Evolutionary conservation across 2,113 vertebrate species (phyloP), one percentile per base, ranked within the genome.

Genomic region (Pogonocichla stellata): DNA sequence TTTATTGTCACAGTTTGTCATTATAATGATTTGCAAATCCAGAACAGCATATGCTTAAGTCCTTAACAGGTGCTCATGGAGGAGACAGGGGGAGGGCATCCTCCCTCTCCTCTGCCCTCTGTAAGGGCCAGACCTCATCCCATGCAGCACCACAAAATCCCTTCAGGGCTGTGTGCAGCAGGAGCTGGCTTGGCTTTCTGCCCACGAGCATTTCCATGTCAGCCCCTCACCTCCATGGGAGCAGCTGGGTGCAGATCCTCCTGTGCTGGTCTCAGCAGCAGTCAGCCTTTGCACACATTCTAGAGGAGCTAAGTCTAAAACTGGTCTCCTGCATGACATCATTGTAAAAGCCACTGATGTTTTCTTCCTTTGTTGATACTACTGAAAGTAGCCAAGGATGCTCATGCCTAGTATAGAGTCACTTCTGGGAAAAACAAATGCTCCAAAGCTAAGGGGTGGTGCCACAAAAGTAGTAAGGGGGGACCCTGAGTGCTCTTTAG

Each of bases 1-100:
- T 92, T 94, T 92, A 90, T 92, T 96, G 88, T 90, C 92, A 93
- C 54, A 71, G 84, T 53, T 72, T 93, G 92, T 94, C 94, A 80
- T 70, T 95, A 70, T 69, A 90, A 96, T 22, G 86, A 94, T 94
- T 92, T 92, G 69, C 47, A 92, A 93, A 96, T 77, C 90, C 92
- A 94, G 64, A 86, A 28, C 24, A 74, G 79, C 0, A 0, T 43
- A 61, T 33, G 26, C 45, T 86, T 70, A 90, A 67, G 82, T 93
- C 56, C 48, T 78, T 73, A 80, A 64, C 54, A 95, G 82, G 75
- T 93, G 34, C 75, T 92, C n/a, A 43, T 74, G 45, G 26, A 85
- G 53, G 33, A 64, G 45, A 47, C 4, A 4, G 31, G 31, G 54
- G 45, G 18, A 34, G 75, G 33, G 29, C 17, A 45, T 43, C 7